Conservation (phyloP, 2,888 invertebrate genomes). For the Caenorhabditis sp. region DNA sequence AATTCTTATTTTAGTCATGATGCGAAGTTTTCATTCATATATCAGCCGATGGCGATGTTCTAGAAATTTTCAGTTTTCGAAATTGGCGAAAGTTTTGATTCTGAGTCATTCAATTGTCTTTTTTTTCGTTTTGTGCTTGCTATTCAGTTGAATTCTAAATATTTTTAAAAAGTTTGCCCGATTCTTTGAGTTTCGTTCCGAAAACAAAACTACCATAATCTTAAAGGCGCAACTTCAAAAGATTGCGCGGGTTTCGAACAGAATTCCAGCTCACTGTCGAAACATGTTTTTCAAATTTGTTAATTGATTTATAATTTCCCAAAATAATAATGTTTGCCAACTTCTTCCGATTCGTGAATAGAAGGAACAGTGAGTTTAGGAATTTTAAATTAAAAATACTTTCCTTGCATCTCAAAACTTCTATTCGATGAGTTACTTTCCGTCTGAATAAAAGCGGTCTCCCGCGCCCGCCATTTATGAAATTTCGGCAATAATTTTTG, state of each 20-base stretch:
- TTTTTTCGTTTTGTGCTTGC: background rate
- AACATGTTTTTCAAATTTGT: background rate
- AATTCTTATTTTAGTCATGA: constrained; percentile 24
- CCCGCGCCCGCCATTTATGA: background rate
- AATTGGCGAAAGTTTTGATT: background rate
- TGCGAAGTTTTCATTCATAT: constrained; percentile 10
- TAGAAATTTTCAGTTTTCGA: background rate
- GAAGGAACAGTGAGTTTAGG: background rate
- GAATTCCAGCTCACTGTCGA: background rate
- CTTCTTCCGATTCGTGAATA: background rate
- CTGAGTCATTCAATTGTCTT: background rate
- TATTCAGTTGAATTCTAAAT: background rate
- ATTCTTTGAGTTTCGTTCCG: background rate
- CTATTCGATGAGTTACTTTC: too few relatives aligned
- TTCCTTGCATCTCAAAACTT: too few relatives aligned
- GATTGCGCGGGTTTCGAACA: background rate
- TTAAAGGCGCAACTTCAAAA: background rate
- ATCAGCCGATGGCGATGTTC: background rate
- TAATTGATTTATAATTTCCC: too few relatives aligned
- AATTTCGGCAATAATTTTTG: background rate
- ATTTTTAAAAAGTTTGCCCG: background rate
- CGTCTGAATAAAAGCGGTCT: too few relatives aligned
- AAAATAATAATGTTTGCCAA: background rate
- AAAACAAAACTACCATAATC: background rate
- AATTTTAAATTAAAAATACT: too few relatives aligned